These are phyloP conservation scores for Holcopasites calliopsidis DNA, from an alignment of 1,140 invertebrate genomes.

Conservation along the genomic window DNA sequence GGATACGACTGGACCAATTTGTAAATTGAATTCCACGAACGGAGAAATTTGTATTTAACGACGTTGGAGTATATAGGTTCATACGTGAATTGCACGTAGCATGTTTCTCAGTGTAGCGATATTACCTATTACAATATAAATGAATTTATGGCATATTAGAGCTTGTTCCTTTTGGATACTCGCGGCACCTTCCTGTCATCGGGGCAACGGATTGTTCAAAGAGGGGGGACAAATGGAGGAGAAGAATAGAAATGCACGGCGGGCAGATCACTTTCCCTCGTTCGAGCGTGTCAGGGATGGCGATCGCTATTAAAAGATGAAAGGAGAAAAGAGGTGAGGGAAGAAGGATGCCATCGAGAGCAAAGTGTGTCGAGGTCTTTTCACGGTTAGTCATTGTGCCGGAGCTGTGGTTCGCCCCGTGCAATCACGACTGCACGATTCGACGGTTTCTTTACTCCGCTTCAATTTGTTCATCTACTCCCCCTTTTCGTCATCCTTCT, in stretches of 20 bases:
- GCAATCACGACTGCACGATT: slow-evolving; percentile 30
- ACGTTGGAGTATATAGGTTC: slow-evolving; percentile 19
- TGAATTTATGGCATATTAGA: slow-evolving; percentile 48
- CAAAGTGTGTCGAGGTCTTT: slow-evolving; percentile 80
- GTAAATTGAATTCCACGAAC: slow-evolving; percentile 42
- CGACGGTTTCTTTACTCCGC: slow-evolving; percentile 1
- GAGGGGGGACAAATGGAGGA: too few species aligned
- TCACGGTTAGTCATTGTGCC: slow-evolving; percentile 74
- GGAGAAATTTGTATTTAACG: slow-evolving; percentile 14
- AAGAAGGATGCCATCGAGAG: slow-evolving; percentile 54
- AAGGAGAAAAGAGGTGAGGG: slow-evolving; percentile 63
- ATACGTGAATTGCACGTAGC: slow-evolving; percentile 35
- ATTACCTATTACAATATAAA: slow-evolving; percentile 41
- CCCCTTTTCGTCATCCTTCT: slow-evolving; percentile 27
- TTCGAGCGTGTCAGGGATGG: slow-evolving; percentile 67
- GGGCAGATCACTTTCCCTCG: slow-evolving; percentile 76
- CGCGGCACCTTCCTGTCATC: background rate
- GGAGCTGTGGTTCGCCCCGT: slow-evolving; percentile 17
- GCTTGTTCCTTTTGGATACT: background rate
- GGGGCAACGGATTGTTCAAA: too few species aligned
- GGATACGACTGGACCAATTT: slow-evolving; percentile 30
- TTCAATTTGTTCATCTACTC: slow-evolving; percentile 15
- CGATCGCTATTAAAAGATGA: slow-evolving; percentile 47
- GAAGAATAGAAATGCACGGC: slow-evolving; percentile 9
- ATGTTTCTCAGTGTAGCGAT: slow-evolving; percentile 43